A percentile compares a stretch with the other conserved stretches of the same genome.
Conservation (phyloP, 2,888 invertebrate species). For the Tipula helvola region DNA sequence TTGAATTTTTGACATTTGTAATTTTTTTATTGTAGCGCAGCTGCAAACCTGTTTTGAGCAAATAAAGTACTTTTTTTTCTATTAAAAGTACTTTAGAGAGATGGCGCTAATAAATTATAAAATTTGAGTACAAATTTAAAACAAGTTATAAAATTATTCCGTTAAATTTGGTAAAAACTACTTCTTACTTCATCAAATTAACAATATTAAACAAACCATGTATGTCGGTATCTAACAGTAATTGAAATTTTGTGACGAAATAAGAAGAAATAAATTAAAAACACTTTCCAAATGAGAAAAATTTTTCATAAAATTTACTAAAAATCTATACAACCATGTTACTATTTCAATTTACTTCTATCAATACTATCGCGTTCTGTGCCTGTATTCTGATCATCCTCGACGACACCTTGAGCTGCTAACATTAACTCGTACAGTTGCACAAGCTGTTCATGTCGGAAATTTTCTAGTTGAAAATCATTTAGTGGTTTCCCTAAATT, state of each 20-base stretch:
- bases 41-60: background rate
- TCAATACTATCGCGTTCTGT: background rate
- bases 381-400: constrained; percentile 17
- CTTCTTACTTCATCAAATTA: no score
- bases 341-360: background rate
- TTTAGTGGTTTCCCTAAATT: constrained; percentile 52
- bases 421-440: constrained; percentile 74
- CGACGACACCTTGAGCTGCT: constrained; percentile 42
- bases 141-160: no score
- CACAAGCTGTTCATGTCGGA: constrained; percentile 70
- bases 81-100: no score
- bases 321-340: background rate
- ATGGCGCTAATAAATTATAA: no score
- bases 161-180: no score
- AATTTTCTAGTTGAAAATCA: constrained; percentile 48
- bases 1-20: background rate
- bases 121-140: no score
- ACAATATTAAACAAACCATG: no score
- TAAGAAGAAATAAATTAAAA: no score
- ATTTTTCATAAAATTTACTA: background rate
- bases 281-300: no score
- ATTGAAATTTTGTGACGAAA: no score
- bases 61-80: background rate
- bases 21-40: background rate
- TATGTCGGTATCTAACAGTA: no score